Evolutionary conservation across 2,797 vertebrate species (phyloP).

Genomic region (Hydrophis major): DNA sequence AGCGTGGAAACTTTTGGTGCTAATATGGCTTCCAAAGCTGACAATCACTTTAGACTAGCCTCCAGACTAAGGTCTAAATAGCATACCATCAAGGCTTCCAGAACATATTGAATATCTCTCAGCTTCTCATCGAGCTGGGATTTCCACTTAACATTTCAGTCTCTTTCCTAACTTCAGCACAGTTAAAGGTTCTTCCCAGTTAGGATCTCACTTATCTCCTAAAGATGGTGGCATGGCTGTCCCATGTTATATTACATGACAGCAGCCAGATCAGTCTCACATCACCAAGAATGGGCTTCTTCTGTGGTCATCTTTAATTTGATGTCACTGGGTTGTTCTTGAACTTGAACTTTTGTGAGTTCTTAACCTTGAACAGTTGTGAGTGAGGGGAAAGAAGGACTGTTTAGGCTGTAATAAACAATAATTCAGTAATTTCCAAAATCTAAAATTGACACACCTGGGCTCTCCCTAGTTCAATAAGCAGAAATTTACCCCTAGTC

Average conservation of each 20-base stretch:
- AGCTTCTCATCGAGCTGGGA: neutral
- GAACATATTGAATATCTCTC: neutral
- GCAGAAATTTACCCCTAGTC: neutral
- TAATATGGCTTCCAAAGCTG: neutral
- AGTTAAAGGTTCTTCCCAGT: neutral
- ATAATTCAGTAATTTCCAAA: neutral
- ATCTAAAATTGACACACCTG: neutral
- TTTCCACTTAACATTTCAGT: neutral
- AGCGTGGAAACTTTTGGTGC: no score
- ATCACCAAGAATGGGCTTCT: neutral
- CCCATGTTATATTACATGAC: neutral
- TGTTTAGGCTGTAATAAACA: neutral
- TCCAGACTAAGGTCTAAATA: neutral
- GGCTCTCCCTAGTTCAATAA: neutral
- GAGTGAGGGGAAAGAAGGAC: neutral
- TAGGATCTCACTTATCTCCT: neutral
- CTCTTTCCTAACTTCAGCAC: neutral
- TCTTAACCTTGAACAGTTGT: neutral
- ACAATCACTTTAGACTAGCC: neutral
- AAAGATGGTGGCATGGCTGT: neutral
- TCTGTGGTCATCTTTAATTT: neutral
- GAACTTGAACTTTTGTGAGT: neutral
- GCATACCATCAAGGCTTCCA: neutral
- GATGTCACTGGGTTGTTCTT: neutral
- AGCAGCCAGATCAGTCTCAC: neutral